Evolutionary conservation across 2,888 invertebrate species (phyloP), one percentile per base, ranked within the genome.

Genomic region (Pocota personata): DNA sequence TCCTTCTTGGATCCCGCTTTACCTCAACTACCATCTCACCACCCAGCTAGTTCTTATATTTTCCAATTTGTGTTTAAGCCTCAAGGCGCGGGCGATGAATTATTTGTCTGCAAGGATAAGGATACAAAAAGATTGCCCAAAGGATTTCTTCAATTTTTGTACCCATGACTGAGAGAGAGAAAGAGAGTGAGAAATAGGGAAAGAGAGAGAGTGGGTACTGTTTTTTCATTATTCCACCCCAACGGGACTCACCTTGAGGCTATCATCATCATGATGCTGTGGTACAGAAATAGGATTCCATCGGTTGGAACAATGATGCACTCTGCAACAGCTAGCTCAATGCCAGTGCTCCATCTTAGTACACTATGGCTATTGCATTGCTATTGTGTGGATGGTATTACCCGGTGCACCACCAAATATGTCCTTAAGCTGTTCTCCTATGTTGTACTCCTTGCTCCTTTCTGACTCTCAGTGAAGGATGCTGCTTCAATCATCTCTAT

Each of bases 31-130:
- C 40, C 83, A 73, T 78, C 6, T 6, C 79, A 79, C 87, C 88
- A 88, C 87, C 88, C 88, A 88, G 88, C 88, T 88, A 88, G 88
- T 88, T 88, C 88, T 88, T 88, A 88, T 88, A 88, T 88, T 88
- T 88, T 88, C 88, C 88, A 88, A 88, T 88, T 88, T 88, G 88
- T 87, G 87, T 88, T 88, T 76, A 80, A 60, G 88, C 87, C 88
- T 83, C 40, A 62, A 87, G 88, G 87, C 80, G 80, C 77, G 79
- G 88, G 88, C 88, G 88, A 88, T 88, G 88, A 88, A 88, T 88
- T 88, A 88, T 88, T 88, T 88, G 88, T 88, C 88, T 88, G 88
- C 86, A 86, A 86, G 86, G 86, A 86, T 86, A 86, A 82, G 82
- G 82, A 86, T 86, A 86, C 80, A 82, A 86, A 82, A 86, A 82